phyloP scores from a whole-genome alignment of 2,113 vertebrate species.

The Oryzias woworae region DNA sequence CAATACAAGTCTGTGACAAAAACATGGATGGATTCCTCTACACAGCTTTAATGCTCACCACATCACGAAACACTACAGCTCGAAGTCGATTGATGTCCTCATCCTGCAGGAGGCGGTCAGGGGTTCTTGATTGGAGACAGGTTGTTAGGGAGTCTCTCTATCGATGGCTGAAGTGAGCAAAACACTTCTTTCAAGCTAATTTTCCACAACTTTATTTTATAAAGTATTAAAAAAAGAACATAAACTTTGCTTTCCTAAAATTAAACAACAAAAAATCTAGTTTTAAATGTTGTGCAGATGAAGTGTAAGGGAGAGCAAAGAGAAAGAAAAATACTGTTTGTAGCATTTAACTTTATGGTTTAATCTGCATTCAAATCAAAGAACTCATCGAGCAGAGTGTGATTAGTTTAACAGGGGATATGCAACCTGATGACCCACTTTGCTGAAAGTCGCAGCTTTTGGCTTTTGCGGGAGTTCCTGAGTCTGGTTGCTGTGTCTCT shows the following conservation, averaged over 20 bases:
- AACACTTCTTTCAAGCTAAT: neutral
- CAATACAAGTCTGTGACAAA: conserved; percentile 13
- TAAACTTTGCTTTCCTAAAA: neutral
- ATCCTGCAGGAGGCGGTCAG: conserved; percentile 93
- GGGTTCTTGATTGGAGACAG: conserved; percentile 93
- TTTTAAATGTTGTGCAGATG: neutral
- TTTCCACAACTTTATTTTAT: neutral
- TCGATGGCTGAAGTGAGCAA: conserved; percentile 77
- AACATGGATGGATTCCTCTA: neutral
- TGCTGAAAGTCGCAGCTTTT: conserved; percentile 69
- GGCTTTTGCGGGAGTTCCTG: conserved; percentile 85
- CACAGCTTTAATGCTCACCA: conserved; percentile 80
- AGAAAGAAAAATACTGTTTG: too few relatives aligned
- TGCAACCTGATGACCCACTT: conserved; percentile 75
- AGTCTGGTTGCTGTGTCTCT: conserved; percentile 85
- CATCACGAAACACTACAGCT: conserved; percentile 94
- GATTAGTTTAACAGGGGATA: neutral
- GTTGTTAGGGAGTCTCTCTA: conserved; percentile 87
- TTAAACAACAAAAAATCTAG: neutral
- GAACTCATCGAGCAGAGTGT: neutral
- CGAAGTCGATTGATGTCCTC: conserved; percentile 95
- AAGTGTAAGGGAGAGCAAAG: neutral
- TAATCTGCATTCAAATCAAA: neutral
- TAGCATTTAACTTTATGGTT: too few relatives aligned
- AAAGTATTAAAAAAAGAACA: neutral